These are phyloP conservation scores for Papilio aristodemus DNA, from an alignment of 1,140 invertebrate genomes.

Conservation along the genomic window DNA sequence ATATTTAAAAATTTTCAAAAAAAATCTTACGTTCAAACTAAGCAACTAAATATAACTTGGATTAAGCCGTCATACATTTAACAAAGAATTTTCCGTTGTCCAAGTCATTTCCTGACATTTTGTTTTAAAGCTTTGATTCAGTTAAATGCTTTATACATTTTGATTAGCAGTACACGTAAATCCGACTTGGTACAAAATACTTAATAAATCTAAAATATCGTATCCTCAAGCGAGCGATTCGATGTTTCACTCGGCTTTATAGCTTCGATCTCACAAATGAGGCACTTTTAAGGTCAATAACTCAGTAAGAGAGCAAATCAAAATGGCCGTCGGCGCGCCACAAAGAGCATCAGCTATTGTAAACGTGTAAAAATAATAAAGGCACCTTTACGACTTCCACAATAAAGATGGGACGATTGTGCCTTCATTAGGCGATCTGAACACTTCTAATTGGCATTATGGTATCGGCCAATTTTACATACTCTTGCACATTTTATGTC, in stretches of 20 bases:
- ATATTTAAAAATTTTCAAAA: too few species aligned
- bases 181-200: neutral
- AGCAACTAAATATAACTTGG: too few species aligned
- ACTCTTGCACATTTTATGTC: constrained; percentile 4
- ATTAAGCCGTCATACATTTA: too few species aligned
- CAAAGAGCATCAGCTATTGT: constrained; percentile 60
- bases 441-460: constrained; percentile 55
- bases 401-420: constrained; percentile 58
- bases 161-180: neutral
- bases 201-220: neutral
- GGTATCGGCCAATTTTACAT: constrained; percentile 36
- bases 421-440: constrained; percentile 58
- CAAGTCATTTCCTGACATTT: too few species aligned
- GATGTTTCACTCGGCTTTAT: neutral
- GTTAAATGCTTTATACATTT: too few species aligned
- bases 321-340: constrained; percentile 43
- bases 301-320: constrained; percentile 34
- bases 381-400: constrained; percentile 46
- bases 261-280: constrained; percentile 21
- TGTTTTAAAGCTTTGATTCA: too few species aligned
- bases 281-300: constrained; percentile 43
- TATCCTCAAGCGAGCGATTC: neutral
- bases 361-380: constrained; percentile 69
- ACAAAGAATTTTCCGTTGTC: too few species aligned
- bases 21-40: too few species aligned